Evolutionary conservation across 2,888 invertebrate species (phyloP), one percentile per base, ranked within the genome.

Genomic region (Dione vanillae): DNA sequence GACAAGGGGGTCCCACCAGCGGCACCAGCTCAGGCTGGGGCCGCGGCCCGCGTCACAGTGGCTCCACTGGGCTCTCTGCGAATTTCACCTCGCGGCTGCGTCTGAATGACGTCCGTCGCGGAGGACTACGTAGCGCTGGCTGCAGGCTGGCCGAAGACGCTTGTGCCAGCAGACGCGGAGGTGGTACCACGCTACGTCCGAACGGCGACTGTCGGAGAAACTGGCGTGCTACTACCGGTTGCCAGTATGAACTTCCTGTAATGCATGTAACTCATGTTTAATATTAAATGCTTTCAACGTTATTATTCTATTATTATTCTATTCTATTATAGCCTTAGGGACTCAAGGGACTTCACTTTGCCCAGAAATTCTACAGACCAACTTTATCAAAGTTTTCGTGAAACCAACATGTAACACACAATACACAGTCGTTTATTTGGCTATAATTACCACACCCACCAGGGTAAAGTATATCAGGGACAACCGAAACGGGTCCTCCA

Each of bases 191-290:
- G 72, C 80, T 77, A 35, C 88, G 88, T 35, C 86, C 84, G 88
- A 96, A 96, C 67, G 96, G 96, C 59, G 96, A 96, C 74, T 94
- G 94, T 27, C 94, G 94, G 19, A 96, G 95, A 83, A 96, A 96
- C 86, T 96, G 96, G 71, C 95, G 96, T 40, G 96, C 96, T 61
- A 96, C 95, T 73, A 96, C 85, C 8, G 96, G 96, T 70, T 95
- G 94, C 96, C 96, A 96, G 79, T 94, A 93, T 62, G 94, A 94
- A 70, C 80, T 85, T 43, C 85, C 91, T 90, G 85, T 12, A 68
- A 66, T 12, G 2, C 1, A 61, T 10, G n/a, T 43, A 12, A 12
- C 10, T 7, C n/a, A 0, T 45, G 43, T 45, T 11, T 43, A 14
- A n/a, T n/a, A 27, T 1, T 9, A 43, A 41, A 9, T 59, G 20